These are phyloP conservation scores for Rallus crepitans DNA, from an alignment of 2,797 vertebrate species.

Conservation along the genomic window DNA sequence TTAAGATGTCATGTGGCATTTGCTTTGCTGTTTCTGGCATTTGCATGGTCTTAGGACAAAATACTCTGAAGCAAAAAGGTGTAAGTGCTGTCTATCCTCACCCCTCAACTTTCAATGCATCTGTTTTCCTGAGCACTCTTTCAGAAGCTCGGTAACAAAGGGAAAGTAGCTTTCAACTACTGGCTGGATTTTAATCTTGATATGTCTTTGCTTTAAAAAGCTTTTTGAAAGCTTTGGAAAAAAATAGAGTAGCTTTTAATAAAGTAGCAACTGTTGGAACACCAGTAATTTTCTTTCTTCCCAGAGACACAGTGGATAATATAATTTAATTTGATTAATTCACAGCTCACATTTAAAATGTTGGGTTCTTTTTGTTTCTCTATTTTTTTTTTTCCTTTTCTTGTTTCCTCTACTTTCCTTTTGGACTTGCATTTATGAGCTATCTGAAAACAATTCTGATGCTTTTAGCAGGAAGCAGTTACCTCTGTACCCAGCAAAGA, in stretches of 20 bases:
- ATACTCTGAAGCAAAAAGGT: background rate
- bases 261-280: slow-evolving; percentile 2
- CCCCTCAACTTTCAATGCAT: background rate
- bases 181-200: background rate
- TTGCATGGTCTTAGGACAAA: background rate
- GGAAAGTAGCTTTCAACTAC: slow-evolving; percentile 39
- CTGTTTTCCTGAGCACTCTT: background rate
- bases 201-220: slow-evolving; percentile 28
- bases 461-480: slow-evolving; percentile 41
- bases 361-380: background rate
- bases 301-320: background rate
- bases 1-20: background rate
- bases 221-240: slow-evolving; percentile 23
- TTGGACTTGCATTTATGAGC: background rate
- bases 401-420: background rate
- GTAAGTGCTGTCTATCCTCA: background rate
- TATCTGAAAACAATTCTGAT: slow-evolving; percentile 36
- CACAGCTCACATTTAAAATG: background rate
- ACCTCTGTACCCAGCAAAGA: background rate
- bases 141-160: background rate
- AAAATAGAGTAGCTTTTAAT: slow-evolving; percentile 53
- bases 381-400: rapidly evolving
- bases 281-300: slow-evolving; percentile 39
- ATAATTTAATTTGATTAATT: slow-evolving; percentile 44
- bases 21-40: background rate